Conservation (phyloP, 2,888 invertebrate species). For the Cynaeus angustus region DNA sequence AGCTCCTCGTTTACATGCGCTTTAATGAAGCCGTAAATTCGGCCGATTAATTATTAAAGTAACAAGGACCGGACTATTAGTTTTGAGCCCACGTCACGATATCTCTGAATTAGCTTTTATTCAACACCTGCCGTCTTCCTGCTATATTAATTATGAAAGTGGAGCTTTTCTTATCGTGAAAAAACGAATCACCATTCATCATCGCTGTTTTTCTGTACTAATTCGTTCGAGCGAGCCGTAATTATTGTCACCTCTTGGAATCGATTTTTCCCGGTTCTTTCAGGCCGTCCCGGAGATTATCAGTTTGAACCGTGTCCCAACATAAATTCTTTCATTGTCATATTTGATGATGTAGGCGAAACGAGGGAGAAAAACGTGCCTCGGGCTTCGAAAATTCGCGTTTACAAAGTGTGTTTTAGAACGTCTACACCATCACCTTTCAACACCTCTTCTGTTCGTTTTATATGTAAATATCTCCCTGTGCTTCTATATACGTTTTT, state of each 20-base stretch:
- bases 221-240: slow-evolving; percentile 14
- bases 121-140: not conserved
- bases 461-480: slow-evolving; percentile 44
- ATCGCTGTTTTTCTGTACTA: slow-evolving; percentile 29
- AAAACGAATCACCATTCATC: slow-evolving; percentile 30
- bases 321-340: slow-evolving; percentile 42
- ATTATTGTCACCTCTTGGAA: slow-evolving; percentile 15
- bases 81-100: not conserved
- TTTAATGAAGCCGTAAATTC: slow-evolving; percentile 39
- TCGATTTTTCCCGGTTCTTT: slow-evolving; percentile 37
- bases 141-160: slow-evolving; percentile 33
- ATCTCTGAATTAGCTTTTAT: too few relatives aligned
- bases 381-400: slow-evolving; percentile 32
- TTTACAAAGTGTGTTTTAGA: slow-evolving; percentile 46
- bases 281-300: slow-evolving; percentile 33
- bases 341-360: slow-evolving; percentile 39
- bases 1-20: slow-evolving; percentile 34
- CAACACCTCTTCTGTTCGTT: slow-evolving; percentile 46
- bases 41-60: slow-evolving; percentile 40
- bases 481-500: slow-evolving; percentile 36
- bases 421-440: slow-evolving; percentile 44
- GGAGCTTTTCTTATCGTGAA: slow-evolving; percentile 2
- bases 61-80: slow-evolving; percentile 5
- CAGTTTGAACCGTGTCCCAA: slow-evolving; percentile 29
- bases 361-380: slow-evolving; percentile 26